A percentile compares a stretch with the other conserved stretches of the same genome.
These are phyloP conservation scores for Ormyrus thymus DNA, from an alignment of 2,888 invertebrate species.

Conservation along the genomic window DNA sequence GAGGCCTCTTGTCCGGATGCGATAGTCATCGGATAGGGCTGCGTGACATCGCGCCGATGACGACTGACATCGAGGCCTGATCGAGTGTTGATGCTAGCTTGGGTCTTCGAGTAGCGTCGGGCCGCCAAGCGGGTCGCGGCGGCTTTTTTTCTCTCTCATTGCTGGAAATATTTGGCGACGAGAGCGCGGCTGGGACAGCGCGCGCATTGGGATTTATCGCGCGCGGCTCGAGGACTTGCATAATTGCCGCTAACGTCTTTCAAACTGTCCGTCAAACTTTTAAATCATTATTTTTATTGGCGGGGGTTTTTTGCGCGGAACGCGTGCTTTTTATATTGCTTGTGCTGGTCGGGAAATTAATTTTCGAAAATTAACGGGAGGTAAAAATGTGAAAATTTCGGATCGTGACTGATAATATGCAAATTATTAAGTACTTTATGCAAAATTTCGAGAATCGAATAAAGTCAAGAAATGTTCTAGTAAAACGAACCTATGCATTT, in stretches of 20 bases:
- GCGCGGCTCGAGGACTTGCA: neutral
- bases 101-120: slow-evolving; percentile 13
- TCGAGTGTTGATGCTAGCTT: slow-evolving; percentile 49
- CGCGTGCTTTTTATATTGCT: no score
- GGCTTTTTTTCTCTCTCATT: neutral
- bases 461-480: no score
- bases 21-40: neutral
- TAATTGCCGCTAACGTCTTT: neutral
- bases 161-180: neutral
- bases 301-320: no score
- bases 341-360: no score
- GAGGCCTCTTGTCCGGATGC: slow-evolving; percentile 18
- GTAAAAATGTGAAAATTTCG: no score
- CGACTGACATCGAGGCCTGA: slow-evolving; percentile 29
- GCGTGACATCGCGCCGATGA: slow-evolving; percentile 31
- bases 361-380: no score
- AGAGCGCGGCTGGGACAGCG: neutral
- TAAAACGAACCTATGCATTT: no score
- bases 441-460: no score
- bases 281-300: no score
- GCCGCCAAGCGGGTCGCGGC: slow-evolving; percentile 2
- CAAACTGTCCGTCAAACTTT: no score
- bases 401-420: no score
- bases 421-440: no score
- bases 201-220: slow-evolving; percentile 11